Base-by-base conservation (phyloP, 2,888 invertebrate species). In the Urechis unicinctus region DNA sequence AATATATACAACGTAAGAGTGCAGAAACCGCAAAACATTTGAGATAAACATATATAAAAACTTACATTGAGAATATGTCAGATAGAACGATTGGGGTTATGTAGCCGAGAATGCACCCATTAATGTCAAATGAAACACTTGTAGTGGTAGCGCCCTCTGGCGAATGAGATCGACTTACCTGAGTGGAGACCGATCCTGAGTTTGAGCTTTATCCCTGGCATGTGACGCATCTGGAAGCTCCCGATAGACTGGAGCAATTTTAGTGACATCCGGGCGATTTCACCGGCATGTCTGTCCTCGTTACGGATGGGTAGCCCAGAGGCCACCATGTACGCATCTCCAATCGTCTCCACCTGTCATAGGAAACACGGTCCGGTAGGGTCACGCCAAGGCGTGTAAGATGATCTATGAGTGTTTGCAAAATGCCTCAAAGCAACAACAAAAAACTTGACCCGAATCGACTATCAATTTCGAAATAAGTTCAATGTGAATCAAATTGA, bases 241-340 rank as follows among this genome's bases (percentile, higher is more conserved):
- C 25, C 29, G 9, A 53, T 50, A 44, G 42, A 46, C 28, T 50
- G 21, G 26, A 44, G 24, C 2, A 58, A 28, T 17, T 50, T 42
- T 17, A 58, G 41, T 6, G 58, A 36, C 55, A 58, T 55, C 2
- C 52, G 28, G 1, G 55, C 55, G 4, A 52, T 28, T 24, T 45
- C 52, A 24, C 4, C 5, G 42, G 24, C 24, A 9, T 50, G 50
- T 17, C 17, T 36, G 36, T 25, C 43, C 26, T 25, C 44, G 21
- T n/a, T 44, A 25, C 48, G 48, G 21, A 31, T 48, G 3, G 41
- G 25, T 3, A 58, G 50, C 4, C 58, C 55, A 5, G 55, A 56
- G n/a, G 52, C 55, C 28, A 58, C 55, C 55, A 58, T 56, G 55
- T 58, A 58, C 2, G 58, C 58, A 30, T 58, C 58, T 5, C 58